phyloP scores from a whole-genome alignment of 2,797 vertebrate genomes.

The Aphelocoma californica region DNA sequence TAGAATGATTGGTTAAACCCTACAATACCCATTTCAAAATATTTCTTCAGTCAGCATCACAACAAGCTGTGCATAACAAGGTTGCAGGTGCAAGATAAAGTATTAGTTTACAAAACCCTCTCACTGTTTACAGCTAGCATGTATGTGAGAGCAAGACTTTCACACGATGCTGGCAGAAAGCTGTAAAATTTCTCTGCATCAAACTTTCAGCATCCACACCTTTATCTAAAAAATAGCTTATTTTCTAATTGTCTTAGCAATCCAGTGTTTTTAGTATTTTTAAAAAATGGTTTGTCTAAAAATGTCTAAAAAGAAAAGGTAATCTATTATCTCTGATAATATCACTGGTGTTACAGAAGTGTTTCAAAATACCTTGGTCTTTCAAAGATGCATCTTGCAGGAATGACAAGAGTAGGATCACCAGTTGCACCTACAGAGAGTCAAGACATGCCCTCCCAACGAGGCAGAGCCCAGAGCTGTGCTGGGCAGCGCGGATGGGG shows the following conservation, averaged over 20 bases:
- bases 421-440: accelerated
- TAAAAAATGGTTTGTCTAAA: accelerated
- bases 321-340: not conserved
- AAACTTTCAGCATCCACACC: too few relatives aligned
- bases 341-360: not conserved
- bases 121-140: too few relatives aligned
- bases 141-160: too few relatives aligned
- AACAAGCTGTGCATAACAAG: too few relatives aligned
- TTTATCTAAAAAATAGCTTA: not conserved
- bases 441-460: accelerated
- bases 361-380: not conserved
- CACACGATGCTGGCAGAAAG: too few relatives aligned
- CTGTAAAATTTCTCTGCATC: too few relatives aligned
- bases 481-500: accelerated
- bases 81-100: too few relatives aligned
- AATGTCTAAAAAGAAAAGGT: not conserved
- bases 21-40: too few relatives aligned
- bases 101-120: too few relatives aligned
- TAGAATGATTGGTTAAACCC: too few relatives aligned
- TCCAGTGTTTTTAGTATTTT: not conserved
- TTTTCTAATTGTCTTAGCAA: not conserved
- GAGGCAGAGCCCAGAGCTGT: not conserved
- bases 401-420: not conserved
- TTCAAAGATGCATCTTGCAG: not conserved
- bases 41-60: too few relatives aligned